Base-by-base conservation (phyloP, 2,888 invertebrate species). In the Euclidia mi region DNA sequence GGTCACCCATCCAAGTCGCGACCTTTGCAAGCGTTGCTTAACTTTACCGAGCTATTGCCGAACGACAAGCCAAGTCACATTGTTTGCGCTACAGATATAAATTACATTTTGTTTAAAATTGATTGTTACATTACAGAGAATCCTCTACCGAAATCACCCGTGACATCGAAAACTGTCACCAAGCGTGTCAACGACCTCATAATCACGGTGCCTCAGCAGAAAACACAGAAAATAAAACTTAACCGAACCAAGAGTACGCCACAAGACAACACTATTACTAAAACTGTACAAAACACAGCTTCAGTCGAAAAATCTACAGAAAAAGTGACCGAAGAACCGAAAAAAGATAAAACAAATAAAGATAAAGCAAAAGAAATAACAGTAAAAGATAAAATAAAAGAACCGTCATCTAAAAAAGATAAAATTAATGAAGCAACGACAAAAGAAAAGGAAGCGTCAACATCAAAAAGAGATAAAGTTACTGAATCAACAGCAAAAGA, bases 211-310 rank as follows among this genome's bases (percentile, higher is more conserved):
- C 94, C 94, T 1, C 86, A 88, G 46, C 52, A 85, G 0, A 88
- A 86, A 56, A 57, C 79, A 0, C 79, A 89, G 48, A 94, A 89
- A 70, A 94, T 95, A 0, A 93, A 90, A 84, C 78, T 94, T 0
- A 94, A 91, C n/a, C 69, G 94, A 11, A 86, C 71, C 17, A 91
- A 86, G 56, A 47, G 71, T 4, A 51, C 64, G 15, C 18, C 48
- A 3, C 37, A 55, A 7, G 55, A 55, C 18, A 42, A 20, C 9
- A 56, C 20, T 35, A 40, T 28, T 48, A 38, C 3, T 20, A n/a
- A n/a, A n/a, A n/a, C n/a, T n/a, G n/a, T n/a, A n/a, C n/a, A n/a
- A n/a, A n/a, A n/a, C n/a, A n/a, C n/a, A n/a, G n/a, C n/a, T n/a
- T n/a, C n/a, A n/a, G n/a, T n/a, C n/a, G 60, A 37, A 3, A 34